Conservation (phyloP, 2,113 vertebrate species). For the Otolemur garnettii region DNA sequence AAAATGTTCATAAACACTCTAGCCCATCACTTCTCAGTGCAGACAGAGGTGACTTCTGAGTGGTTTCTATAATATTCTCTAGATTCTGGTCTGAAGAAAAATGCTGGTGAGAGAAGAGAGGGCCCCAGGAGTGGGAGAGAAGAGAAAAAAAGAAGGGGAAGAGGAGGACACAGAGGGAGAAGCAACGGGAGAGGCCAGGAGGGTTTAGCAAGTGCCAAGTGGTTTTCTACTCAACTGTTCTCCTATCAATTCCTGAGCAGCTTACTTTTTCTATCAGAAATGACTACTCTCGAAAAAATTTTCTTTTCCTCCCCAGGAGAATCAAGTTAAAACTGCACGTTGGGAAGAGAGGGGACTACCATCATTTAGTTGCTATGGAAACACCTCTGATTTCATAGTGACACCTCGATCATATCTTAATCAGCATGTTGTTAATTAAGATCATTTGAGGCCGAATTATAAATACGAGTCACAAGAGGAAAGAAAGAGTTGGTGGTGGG, state of each 20-base stretch:
- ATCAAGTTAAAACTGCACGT: not conserved
- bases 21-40: not conserved
- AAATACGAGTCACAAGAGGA: not conserved
- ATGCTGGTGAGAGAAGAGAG: not conserved
- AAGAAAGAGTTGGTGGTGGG: not conserved
- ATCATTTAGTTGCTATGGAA: constrained; percentile 27
- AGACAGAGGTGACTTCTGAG: not conserved
- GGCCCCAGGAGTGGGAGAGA: not conserved
- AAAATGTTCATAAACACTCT: not conserved
- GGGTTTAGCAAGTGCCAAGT: not conserved
- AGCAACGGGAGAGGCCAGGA: not conserved
- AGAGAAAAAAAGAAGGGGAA: not conserved
- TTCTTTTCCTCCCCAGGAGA: not conserved
- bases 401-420: not conserved
- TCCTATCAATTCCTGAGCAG: not conserved
- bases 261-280: not conserved
- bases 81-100: not conserved
- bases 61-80: not conserved
- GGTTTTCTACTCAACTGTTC: not conserved
- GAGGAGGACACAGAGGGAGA: not conserved
- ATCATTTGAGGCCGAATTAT: constrained; percentile 34
- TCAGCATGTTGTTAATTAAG: constrained; percentile 42
- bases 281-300: not conserved
- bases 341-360: not conserved
- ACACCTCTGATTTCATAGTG: not conserved